Conservation (phyloP, 2,797 vertebrate genomes). For the Poecilia velifera region DNA sequence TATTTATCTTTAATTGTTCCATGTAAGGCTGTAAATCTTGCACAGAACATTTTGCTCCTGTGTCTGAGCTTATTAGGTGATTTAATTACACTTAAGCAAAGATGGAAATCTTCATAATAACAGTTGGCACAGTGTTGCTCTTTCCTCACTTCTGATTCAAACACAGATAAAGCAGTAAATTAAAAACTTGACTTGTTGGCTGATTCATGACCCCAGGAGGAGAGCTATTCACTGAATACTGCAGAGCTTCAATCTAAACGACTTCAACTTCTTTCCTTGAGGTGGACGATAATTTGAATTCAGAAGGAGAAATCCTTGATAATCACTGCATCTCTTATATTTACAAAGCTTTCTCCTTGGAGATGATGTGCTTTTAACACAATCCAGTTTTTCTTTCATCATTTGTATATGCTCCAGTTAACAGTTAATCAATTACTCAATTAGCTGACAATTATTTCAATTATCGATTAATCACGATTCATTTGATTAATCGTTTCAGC, state of each 20-base stretch:
- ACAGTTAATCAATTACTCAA: no score
- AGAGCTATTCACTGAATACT: neutral
- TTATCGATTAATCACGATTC: no score
- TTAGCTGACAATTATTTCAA: no score
- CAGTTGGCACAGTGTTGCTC: neutral
- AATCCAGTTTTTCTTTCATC: neutral
- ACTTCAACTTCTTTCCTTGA: neutral
- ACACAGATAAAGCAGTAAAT: neutral
- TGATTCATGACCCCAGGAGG: neutral
- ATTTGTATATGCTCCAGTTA: neutral
- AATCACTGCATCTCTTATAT: neutral
- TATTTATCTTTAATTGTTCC: neutral
- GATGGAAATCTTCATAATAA: neutral
- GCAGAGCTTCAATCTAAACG: neutral
- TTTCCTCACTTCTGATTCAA: neutral
- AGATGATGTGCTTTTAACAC: neutral
- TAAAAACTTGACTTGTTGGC: neutral
- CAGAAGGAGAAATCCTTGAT: neutral
- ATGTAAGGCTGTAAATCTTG: neutral
- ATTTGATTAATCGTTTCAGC: no score
- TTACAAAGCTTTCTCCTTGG: neutral
- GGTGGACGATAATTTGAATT: neutral
- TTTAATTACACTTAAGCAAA: neutral
- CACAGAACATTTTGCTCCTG: neutral
- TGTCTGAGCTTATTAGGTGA: neutral